Conservation (phyloP, 2,797 vertebrate species). For the Sebastes oblongus region DNA sequence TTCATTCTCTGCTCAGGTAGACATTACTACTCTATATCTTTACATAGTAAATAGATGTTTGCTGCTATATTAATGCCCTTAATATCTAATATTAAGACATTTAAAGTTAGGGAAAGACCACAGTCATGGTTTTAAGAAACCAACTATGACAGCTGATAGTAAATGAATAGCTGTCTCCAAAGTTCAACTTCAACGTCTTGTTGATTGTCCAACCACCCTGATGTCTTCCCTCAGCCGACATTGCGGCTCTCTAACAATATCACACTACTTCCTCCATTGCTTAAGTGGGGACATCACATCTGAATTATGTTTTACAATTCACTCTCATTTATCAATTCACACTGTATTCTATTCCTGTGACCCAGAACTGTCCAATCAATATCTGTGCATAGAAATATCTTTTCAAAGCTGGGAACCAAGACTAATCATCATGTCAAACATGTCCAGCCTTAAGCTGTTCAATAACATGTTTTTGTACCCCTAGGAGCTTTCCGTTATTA, state of each 20-base stretch:
- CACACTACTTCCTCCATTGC: not conserved
- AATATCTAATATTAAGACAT: no score
- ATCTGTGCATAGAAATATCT: conserved; percentile 17
- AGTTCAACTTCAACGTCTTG: no score
- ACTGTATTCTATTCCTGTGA: conserved; percentile 22
- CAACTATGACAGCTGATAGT: no score
- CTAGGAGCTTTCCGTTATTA: not conserved
- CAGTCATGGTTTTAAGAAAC: no score
- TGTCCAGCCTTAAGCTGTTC: conserved; percentile 13
- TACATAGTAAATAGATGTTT: no score
- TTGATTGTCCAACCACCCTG: no score
- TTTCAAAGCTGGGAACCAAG: conserved; percentile 33
- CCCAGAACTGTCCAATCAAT: conserved; percentile 56
- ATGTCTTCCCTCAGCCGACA: not conserved
- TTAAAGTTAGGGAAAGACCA: no score
- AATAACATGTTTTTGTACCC: conserved; percentile 2
- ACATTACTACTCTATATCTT: no score
- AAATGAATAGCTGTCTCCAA: no score
- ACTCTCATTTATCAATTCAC: conserved; percentile 31
- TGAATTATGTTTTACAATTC: conserved; percentile 22
- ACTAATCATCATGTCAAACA: conserved; percentile 34
- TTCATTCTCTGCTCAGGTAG: no score
- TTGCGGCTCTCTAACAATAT: not conserved
- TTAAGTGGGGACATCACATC: conserved; percentile 13
- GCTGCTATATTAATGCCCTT: no score